Evolutionary conservation across 2,113 vertebrate species (phyloP).

Genomic region (Aviceda subcristata): DNA sequence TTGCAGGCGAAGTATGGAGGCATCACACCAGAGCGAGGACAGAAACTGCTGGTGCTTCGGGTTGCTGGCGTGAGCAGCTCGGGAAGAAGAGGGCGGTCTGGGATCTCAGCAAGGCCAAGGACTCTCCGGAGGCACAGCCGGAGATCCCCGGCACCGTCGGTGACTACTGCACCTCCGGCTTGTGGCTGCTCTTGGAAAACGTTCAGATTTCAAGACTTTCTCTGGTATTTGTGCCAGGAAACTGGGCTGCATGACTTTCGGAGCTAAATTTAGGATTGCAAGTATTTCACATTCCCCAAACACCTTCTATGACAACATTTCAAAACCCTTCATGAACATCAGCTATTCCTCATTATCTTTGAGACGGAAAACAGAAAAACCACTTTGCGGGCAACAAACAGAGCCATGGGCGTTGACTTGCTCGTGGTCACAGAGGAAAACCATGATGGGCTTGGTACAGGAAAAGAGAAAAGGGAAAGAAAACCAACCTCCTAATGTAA

Average conservation of each 20-base stretch:
- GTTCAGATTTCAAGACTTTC: conserved; percentile 21
- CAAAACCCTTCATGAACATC: neutral
- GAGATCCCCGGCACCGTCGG: neutral
- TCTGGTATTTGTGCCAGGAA: conserved; percentile 46
- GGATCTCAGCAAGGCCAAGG: neutral
- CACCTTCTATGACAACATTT: conserved; percentile 21
- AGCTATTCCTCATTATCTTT: neutral
- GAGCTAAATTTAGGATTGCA: conserved; percentile 46
- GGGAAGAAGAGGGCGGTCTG: neutral
- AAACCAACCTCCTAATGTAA: neutral
- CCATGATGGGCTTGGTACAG: neutral
- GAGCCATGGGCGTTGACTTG: neutral
- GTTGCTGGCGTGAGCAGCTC: neutral
- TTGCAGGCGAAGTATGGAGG: neutral
- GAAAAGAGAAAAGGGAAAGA: neutral
- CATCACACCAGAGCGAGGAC: neutral
- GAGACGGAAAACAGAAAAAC: neutral
- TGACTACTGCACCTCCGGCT: neutral
- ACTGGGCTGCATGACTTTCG: neutral
- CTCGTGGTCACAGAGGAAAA: neutral
- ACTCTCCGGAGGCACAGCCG: neutral
- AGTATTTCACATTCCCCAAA: neutral
- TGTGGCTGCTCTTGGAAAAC: neutral
- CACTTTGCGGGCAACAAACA: neutral
- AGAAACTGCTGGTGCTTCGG: neutral